phyloP scores from a whole-genome alignment of 2,113 vertebrate species.

The Oxyura jamaicensis region DNA sequence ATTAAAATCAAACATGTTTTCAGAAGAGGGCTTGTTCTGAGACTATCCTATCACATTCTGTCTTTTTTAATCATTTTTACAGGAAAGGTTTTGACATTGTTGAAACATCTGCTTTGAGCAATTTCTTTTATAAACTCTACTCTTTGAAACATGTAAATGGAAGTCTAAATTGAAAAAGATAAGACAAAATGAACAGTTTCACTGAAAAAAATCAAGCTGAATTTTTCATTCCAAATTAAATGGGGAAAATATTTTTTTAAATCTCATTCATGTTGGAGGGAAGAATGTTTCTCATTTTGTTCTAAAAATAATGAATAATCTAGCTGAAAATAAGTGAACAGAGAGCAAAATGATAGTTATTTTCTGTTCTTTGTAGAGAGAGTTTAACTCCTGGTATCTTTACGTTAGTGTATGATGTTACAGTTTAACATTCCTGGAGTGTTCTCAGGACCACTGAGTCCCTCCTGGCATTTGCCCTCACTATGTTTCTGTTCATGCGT shows the following conservation, averaged over 20 bases:
- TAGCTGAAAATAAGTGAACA: neutral
- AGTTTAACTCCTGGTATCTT: neutral
- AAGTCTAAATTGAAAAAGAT: constrained; percentile 8
- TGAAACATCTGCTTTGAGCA: constrained; percentile 23
- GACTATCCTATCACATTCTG: neutral
- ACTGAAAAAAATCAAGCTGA: neutral
- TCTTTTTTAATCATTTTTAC: neutral
- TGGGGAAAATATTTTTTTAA: neutral
- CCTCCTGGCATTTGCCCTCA: neutral
- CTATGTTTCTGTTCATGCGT: neutral
- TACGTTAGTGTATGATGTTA: neutral
- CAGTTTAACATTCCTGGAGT: neutral
- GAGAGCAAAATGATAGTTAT: neutral
- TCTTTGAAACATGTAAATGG: neutral
- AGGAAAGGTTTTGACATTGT: constrained; percentile 15
- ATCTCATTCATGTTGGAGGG: neutral
- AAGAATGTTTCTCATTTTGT: neutral
- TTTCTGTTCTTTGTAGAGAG: neutral
- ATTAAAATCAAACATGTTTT: neutral
- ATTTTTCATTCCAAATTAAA: constrained; percentile 16
- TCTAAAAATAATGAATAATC: neutral
- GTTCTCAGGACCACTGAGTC: neutral
- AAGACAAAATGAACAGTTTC: neutral
- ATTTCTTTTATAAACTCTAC: neutral
- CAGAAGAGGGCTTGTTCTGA: neutral